Evolutionary conservation across 2,888 invertebrate genomes (phyloP).

Genomic region (Drosophila infuscata): DNA sequence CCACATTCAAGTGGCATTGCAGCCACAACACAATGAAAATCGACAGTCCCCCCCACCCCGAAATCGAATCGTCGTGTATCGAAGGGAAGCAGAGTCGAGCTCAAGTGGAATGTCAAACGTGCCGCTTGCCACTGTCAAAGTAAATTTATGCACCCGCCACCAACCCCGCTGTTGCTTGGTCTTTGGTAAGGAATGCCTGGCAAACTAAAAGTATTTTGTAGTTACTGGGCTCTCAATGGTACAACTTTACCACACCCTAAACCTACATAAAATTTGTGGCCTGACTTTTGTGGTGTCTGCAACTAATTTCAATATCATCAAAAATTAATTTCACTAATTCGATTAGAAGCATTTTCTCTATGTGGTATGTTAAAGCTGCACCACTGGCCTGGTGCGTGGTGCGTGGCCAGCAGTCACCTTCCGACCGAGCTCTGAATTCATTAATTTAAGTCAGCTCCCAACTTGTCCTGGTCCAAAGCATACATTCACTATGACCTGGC

Average conservation of each 20-base stretch:
- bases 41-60: slow-evolving; percentile 36
- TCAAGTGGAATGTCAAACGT: slow-evolving; percentile 72
- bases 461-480: slow-evolving; percentile 28
- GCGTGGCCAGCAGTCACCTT: slow-evolving; percentile 23
- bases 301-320: slow-evolving; percentile 84
- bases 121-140: slow-evolving; percentile 76
- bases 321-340: slow-evolving; percentile 84
- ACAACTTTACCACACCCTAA: slow-evolving; percentile 11
- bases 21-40: slow-evolving; percentile 57
- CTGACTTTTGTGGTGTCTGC: slow-evolving; percentile 66
- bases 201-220: slow-evolving; percentile 75
- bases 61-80: slow-evolving; percentile 16
- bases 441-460: slow-evolving; percentile 62
- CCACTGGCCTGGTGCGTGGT: slow-evolving; percentile 1
- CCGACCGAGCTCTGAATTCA: slow-evolving; percentile 52
- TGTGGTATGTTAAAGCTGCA: slow-evolving; percentile 7
- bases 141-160: slow-evolving; percentile 75
- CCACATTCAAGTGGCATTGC: slow-evolving; percentile 50
- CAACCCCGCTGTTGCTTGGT: background rate
- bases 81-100: slow-evolving; percentile 11
- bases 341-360: slow-evolving; percentile 71
- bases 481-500: slow-evolving; percentile 52
- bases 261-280: slow-evolving; percentile 30
- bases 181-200: slow-evolving; percentile 33
- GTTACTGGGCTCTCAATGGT: slow-evolving; percentile 37